phyloP scores from a whole-genome alignment of 2,113 vertebrate species.

The Xiphophorus hellerii region DNA sequence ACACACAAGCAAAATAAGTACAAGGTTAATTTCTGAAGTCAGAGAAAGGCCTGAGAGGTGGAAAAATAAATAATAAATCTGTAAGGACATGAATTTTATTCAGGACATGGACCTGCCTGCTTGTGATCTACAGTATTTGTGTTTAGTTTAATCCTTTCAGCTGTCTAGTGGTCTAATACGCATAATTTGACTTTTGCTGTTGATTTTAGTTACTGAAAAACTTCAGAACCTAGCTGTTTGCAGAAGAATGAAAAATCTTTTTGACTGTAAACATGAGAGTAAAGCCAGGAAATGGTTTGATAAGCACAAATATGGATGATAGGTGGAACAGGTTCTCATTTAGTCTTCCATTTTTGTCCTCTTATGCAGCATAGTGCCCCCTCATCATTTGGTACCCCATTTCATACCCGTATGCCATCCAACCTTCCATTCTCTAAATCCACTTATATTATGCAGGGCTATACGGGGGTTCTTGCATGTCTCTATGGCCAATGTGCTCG shows the following conservation, averaged over 20 bases:
- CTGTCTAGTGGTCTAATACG: neutral
- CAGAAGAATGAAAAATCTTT: neutral
- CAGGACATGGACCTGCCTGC: too few relatives aligned
- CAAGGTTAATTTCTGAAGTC: neutral
- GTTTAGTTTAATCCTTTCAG: too few relatives aligned
- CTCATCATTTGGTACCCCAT: neutral
- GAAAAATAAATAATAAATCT: constrained; percentile 1
- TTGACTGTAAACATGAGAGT: neutral
- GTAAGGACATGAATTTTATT: too few relatives aligned
- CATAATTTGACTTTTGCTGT: neutral
- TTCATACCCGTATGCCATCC: neutral
- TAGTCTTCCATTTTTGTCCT: neutral
- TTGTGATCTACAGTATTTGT: too few relatives aligned
- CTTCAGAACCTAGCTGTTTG: neutral
- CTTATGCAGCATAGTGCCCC: neutral
- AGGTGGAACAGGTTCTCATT: neutral
- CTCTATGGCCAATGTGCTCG: too few relatives aligned
- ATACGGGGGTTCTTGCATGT: too few relatives aligned
- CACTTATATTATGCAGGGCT: too few relatives aligned
- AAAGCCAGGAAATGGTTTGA: too few relatives aligned
- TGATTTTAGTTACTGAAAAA: neutral
- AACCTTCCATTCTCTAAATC: neutral
- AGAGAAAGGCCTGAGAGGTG: neutral
- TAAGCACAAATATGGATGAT: neutral
- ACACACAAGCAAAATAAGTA: constrained; percentile 7